These are phyloP conservation scores for Zosterops hypoxanthus DNA, from an alignment of 2,113 vertebrate species.

Conservation along the genomic window DNA sequence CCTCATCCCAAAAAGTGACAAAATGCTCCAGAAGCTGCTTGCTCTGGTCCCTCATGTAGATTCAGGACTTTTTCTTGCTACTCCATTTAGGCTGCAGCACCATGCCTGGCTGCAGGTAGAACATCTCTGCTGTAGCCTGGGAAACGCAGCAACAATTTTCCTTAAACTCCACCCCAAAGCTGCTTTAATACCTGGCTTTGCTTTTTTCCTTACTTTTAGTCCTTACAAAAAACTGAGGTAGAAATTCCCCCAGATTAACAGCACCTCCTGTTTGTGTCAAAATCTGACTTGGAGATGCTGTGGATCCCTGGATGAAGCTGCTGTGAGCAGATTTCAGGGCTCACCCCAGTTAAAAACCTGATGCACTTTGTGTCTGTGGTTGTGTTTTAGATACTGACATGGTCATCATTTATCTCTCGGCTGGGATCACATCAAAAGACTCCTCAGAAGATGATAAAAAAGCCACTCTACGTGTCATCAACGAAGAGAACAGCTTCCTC, in stretches of 20 bases:
- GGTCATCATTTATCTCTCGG: conserved; percentile 95
- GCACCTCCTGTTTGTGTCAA: neutral
- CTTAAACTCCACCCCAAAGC: neutral
- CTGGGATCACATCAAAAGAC: conserved; percentile 91
- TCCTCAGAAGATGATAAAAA: conserved; percentile 93
- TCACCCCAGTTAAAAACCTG: neutral
- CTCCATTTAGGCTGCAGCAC: neutral
- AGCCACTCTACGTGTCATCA: conserved; percentile 90
- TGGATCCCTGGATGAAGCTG: neutral
- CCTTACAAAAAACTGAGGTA: neutral
- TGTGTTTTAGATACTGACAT: conserved; percentile 87
- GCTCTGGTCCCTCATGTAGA: neutral
- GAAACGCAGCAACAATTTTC: neutral
- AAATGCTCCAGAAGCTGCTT: neutral
- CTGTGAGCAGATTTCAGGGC: neutral
- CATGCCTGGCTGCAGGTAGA: neutral
- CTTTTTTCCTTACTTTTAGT: neutral
- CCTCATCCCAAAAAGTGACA: neutral
- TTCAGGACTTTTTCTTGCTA: neutral
- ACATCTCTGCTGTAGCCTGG: neutral
- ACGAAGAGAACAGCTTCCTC: conserved; percentile 92
- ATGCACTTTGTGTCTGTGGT: neutral
- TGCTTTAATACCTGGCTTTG: neutral
- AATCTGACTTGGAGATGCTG: neutral
- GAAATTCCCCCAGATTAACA: neutral